Evolutionary conservation across 1,140 invertebrate genomes (phyloP).

Genomic region (Antheraea mylitta): DNA sequence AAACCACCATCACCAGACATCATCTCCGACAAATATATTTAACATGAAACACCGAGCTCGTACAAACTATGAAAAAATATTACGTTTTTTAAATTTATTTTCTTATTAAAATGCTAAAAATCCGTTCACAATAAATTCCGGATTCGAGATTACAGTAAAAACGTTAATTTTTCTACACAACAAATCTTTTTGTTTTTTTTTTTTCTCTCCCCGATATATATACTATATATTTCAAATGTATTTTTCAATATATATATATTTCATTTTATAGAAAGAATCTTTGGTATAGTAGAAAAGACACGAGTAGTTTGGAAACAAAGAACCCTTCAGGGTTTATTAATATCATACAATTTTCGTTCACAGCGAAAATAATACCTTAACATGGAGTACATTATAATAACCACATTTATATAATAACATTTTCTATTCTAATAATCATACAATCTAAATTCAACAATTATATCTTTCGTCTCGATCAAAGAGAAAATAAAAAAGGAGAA

Average conservation of each 20-base stretch:
- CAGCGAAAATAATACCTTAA: neutral
- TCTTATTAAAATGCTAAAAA: neutral
- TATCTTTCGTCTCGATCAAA: neutral
- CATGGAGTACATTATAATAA: neutral
- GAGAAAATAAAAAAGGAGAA: neutral
- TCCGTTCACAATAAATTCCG: constrained; percentile 7
- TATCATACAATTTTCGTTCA: constrained; percentile 3
- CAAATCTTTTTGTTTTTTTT: neutral
- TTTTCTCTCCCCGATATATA: neutral
- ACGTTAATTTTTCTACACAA: neutral
- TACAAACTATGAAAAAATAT: constrained; percentile 1
- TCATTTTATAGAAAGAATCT: constrained; percentile 31
- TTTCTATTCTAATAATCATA: neutral
- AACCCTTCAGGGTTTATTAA: neutral
- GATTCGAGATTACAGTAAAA: constrained; percentile 16
- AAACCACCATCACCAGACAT: neutral
- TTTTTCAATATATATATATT: constrained; percentile 18
- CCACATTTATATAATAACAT: neutral
- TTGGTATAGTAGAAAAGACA: constrained; percentile 36
- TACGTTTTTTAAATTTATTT: neutral
- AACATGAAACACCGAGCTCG: neutral
- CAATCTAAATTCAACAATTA: neutral
- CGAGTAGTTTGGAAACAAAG: constrained; percentile 2
- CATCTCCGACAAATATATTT: neutral
- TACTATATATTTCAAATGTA: constrained; percentile 9